Evolutionary conservation across 2,888 invertebrate species (phyloP).

Genomic region (Atethmia centrago): DNA sequence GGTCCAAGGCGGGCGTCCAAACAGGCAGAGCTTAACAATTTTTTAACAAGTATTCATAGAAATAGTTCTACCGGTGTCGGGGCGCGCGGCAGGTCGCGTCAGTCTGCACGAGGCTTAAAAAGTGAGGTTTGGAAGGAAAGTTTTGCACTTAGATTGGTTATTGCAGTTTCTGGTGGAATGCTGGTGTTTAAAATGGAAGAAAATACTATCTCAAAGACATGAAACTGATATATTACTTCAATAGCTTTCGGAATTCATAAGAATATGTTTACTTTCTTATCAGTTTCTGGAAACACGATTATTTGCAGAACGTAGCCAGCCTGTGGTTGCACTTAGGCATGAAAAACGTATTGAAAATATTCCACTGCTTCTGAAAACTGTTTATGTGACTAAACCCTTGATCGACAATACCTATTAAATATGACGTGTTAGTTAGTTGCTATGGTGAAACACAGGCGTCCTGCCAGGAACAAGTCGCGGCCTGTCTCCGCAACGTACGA

Average conservation of each 20-base stretch:
- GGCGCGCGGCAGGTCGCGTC: too few species aligned
- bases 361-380: constrained; percentile 29
- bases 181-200: too few species aligned
- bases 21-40: too few species aligned
- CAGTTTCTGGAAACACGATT: not conserved
- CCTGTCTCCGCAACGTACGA: constrained; percentile 21
- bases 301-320: not conserved
- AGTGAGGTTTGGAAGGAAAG: not conserved
- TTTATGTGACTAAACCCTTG: constrained; percentile 34
- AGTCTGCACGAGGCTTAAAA: too few species aligned
- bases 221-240: not conserved
- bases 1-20: not conserved
- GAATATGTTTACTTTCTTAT: not conserved
- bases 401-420: constrained; percentile 22
- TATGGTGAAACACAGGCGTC: constrained; percentile 44
- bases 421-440: constrained; percentile 49
- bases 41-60: too few species aligned
- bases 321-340: not conserved
- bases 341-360: not conserved
- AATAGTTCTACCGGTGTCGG: too few species aligned
- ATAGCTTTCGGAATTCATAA: not conserved
- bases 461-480: constrained; percentile 39
- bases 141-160: not conserved
- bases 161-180: not conserved
- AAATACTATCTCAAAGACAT: not conserved